Base-by-base conservation (phyloP, 2,888 invertebrate species). In the Oscheius sp. region DNA sequence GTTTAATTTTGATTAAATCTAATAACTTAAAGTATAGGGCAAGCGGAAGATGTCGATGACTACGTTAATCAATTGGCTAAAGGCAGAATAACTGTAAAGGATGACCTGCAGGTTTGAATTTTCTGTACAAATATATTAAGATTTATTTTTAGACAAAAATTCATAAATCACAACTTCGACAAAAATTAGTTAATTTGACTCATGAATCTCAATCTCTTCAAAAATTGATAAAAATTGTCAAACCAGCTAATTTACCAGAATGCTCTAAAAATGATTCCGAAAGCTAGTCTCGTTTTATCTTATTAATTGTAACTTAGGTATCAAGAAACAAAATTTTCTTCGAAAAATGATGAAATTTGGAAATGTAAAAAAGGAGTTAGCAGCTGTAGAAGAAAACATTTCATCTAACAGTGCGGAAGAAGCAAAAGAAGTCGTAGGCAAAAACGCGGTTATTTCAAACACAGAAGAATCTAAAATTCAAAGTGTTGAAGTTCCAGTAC, bases 211-310 rank as follows among this genome's bases (percentile, higher is more conserved):
- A 76, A 50, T 74, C 75, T 25, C 69, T 85, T 50, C 73, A 75
- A 33, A 78, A 81, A 48, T 63, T 83, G 65, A 74, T 72, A 29
- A 81, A 81, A 70, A 78, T 82, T 17, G 75, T 76, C 1, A 80
- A 81, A 57, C 84, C 84, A 3, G 74, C 72, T 1, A 69, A 53
- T 15, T 50, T 79, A 27, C 74, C 74, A 12, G 70, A 67, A n/a
- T n/a, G n/a, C n/a, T n/a, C n/a, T n/a, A n/a, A n/a, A n/a, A n/a
- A n/a, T n/a, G n/a, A 17, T 23, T 15, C 33, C 42, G 46, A 37
- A 23, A 29, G 64, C 50, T 10, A 3, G 20, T 33, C 23, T 31
- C 31, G 4, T 15, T 20, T 61, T 57, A 25, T 48, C 23, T 5
- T 4, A 29, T 29, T 65, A 29, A 37, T 25, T 50, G 31, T 33